These are phyloP conservation scores for Acleris literana DNA, from an alignment of 2,888 invertebrate genomes.

Conservation along the genomic window DNA sequence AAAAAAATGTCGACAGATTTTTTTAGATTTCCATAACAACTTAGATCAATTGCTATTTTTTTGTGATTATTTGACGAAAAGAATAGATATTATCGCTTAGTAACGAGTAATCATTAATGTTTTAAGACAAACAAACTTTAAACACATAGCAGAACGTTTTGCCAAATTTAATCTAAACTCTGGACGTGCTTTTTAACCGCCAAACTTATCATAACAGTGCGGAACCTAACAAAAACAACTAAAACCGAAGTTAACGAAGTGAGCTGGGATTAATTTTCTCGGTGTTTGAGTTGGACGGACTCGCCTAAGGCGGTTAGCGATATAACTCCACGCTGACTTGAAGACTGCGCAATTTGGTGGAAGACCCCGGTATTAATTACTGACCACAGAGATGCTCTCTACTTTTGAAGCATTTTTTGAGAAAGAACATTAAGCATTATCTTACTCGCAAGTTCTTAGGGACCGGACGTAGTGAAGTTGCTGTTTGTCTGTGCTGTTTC, in stretches of 20 bases:
- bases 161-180: background rate
- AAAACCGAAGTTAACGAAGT: slow-evolving; percentile 54
- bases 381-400: background rate
- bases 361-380: slow-evolving; percentile 2
- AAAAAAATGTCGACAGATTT: too few relatives aligned
- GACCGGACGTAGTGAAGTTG: too few relatives aligned
- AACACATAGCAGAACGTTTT: background rate
- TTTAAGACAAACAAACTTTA: background rate
- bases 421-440: too few relatives aligned
- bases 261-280: slow-evolving; percentile 63
- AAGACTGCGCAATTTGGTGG: slow-evolving; percentile 19
- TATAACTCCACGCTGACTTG: slow-evolving; percentile 20
- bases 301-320: slow-evolving; percentile 49
- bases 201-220: slow-evolving; percentile 44
- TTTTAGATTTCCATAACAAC: too few relatives aligned
- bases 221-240: slow-evolving; percentile 53
- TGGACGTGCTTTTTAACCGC: slow-evolving; percentile 9
- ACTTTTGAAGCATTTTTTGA: too few relatives aligned
- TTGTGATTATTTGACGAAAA: too few relatives aligned
- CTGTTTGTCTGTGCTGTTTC: too few relatives aligned
- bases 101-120: background rate
- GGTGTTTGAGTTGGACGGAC: slow-evolving; percentile 62
- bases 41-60: too few relatives aligned
- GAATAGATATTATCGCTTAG: background rate
- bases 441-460: too few relatives aligned